These are phyloP conservation scores for Matsumurasca onukii DNA, from an alignment of 1,140 invertebrate genomes.

Conservation along the genomic window DNA sequence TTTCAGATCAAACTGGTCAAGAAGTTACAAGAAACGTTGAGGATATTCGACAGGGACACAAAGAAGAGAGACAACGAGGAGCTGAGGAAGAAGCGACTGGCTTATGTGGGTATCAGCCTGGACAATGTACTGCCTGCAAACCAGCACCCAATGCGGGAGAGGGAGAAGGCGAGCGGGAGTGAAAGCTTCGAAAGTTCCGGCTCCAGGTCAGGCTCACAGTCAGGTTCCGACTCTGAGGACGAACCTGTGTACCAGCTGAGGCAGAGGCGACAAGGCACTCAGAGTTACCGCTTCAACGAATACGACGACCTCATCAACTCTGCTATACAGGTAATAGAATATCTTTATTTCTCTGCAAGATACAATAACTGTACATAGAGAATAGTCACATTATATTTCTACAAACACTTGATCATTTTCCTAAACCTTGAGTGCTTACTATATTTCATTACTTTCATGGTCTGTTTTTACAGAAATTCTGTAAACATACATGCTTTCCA, in stretches of 20 bases:
- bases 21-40: constrained; percentile 59
- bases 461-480: too few relatives aligned
- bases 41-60: constrained; percentile 50
- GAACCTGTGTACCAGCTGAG: constrained; percentile 81
- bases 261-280: constrained; percentile 68
- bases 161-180: background rate
- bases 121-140: constrained; percentile 67
- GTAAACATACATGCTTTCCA: too few relatives aligned
- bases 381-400: too few relatives aligned
- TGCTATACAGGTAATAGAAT: constrained; percentile 82
- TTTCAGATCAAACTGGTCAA: too few relatives aligned
- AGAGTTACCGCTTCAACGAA: constrained; percentile 86
- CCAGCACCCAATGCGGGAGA: constrained; percentile 37
- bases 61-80: constrained; percentile 64
- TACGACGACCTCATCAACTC: constrained; percentile 93
- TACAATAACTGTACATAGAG: too few relatives aligned
- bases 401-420: too few relatives aligned
- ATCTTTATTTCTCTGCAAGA: too few relatives aligned
- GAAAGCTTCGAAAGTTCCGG: background rate
- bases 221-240: constrained; percentile 39
- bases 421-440: too few relatives aligned
- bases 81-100: constrained; percentile 68
- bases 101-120: constrained; percentile 74
- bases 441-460: too few relatives aligned
- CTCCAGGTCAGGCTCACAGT: constrained; percentile 36